A percentile compares a stretch with the other conserved stretches of the same genome.
phyloP scores from a whole-genome alignment of 2,113 vertebrate species.

The pig (Sus scrofa) region DNA sequence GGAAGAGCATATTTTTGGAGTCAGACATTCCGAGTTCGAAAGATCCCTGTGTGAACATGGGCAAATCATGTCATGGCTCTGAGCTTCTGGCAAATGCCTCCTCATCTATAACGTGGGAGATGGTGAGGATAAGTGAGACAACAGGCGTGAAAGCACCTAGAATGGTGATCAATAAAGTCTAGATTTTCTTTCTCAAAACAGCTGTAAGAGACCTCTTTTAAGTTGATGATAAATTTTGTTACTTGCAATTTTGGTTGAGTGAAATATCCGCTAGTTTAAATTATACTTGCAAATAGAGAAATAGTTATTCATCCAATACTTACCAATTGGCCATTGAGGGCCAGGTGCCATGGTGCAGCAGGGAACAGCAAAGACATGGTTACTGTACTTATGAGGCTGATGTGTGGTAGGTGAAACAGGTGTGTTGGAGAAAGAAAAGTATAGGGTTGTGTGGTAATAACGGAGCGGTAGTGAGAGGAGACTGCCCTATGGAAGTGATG shows the following conservation, averaged over 20 bases:
- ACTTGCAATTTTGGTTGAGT: constrained; percentile 34
- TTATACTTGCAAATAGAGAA: constrained; percentile 40
- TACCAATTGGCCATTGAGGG: not conserved
- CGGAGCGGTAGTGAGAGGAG: not conserved
- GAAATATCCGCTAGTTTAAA: constrained; percentile 38
- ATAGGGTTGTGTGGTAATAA: not conserved
- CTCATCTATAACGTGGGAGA: not conserved
- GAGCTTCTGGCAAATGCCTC: not conserved
- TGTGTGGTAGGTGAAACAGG: not conserved
- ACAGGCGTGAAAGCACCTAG: not conserved
- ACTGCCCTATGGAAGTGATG: not conserved
- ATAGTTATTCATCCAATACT: not conserved
- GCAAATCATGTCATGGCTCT: not conserved
- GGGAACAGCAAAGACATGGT: not conserved
- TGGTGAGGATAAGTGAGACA: not conserved
- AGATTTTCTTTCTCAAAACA: constrained; percentile 36
- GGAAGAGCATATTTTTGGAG: constrained; percentile 7
- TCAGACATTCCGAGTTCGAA: not conserved
- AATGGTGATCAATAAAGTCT: not conserved
- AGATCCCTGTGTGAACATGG: not conserved
- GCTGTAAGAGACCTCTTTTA: constrained; percentile 18
- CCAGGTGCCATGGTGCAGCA: not conserved
- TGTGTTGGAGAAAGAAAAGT: not conserved
- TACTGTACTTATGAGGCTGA: not conserved
- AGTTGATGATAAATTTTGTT: constrained; percentile 33